Evolutionary conservation across 2,888 invertebrate species (phyloP), one percentile per base, ranked within the genome.

Genomic region (Epistrophe grossulariae): DNA sequence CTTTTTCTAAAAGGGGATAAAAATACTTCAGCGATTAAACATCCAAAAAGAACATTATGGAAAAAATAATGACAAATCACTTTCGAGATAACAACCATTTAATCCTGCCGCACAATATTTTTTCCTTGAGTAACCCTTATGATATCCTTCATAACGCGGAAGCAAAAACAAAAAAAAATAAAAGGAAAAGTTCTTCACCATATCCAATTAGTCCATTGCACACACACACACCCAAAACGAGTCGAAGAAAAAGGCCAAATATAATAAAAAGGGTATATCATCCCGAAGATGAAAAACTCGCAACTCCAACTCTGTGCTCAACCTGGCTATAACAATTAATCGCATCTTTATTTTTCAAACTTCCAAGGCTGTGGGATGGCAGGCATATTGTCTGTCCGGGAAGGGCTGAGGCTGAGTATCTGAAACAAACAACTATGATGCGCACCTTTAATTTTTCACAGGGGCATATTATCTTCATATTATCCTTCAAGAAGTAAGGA

Each of bases 51-150:
- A 87, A 87, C 87, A 72, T 87, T 87, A 87, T 83, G 87, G 83
- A 87, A 82, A 87, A 87, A 87, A 87, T 87, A 88, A 88, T 88
- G 88, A 88, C 88, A 88, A 88, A 88, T 88, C 84, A 88, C 88
- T 84, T 70, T 84, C 79, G 73, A 88, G 88, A 88, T 88, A 88
- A 83, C 79, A 83, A 83, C 74, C 79, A 83, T 79, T 83, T 83
- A 87, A 87, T 87, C 83, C 87, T 72, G 79, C 79, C 70, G 84
- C 84, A 78, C 50, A 72, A 78, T 57, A 45, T 80, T 84, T 80
- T 80, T 72, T 84, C 28, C 59, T 59, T 70, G 62, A 62, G 28
- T 73, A 85, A 73, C 87, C 83, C 87, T 83, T 85, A 73, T 28
- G 60, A 72, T 66, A 64, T 66, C 64, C 57, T 59, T 66, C 17